These are phyloP conservation scores for Benitochromis conjunctus DNA, from an alignment of 2,113 vertebrate species.

Conservation along the genomic window DNA sequence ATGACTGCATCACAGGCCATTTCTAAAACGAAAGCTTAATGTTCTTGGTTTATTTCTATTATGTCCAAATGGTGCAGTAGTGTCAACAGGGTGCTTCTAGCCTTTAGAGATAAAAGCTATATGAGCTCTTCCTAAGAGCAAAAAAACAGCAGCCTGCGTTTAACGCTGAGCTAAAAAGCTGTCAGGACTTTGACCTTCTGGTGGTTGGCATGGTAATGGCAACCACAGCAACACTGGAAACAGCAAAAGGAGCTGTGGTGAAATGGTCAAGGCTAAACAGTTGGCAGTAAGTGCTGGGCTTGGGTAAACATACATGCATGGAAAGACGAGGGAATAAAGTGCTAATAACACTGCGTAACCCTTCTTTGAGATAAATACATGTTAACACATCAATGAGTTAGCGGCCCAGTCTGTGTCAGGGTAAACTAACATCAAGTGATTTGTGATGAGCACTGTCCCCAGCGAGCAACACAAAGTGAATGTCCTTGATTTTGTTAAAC, in stretches of 20 bases:
- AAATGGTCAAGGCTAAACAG: slow-evolving; percentile 21
- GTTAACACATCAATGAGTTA: background rate
- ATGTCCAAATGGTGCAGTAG: background rate
- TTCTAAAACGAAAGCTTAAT: background rate
- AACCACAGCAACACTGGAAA: slow-evolving; percentile 22
- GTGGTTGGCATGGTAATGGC: slow-evolving; percentile 44
- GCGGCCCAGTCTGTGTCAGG: background rate
- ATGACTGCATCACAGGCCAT: background rate
- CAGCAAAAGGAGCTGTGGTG: slow-evolving; percentile 5
- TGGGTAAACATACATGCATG: slow-evolving; percentile 3
- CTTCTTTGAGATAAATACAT: background rate
- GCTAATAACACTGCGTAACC: background rate
- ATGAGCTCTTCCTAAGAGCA: background rate
- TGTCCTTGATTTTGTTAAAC: background rate
- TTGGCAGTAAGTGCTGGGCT: slow-evolving; percentile 7
- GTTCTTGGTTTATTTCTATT: background rate
- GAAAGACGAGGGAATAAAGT: background rate
- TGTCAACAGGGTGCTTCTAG: background rate
- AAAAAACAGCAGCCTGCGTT: background rate
- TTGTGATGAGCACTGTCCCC: background rate
- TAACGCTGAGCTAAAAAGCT: background rate
- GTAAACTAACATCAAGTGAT: background rate
- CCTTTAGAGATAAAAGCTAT: background rate
- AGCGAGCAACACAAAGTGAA: background rate
- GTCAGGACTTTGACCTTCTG: slow-evolving; percentile 47